Evolutionary conservation across 1,140 invertebrate genomes (phyloP), one percentile per base, ranked within the genome.

Genomic region (Sesamia nonagrioides): DNA sequence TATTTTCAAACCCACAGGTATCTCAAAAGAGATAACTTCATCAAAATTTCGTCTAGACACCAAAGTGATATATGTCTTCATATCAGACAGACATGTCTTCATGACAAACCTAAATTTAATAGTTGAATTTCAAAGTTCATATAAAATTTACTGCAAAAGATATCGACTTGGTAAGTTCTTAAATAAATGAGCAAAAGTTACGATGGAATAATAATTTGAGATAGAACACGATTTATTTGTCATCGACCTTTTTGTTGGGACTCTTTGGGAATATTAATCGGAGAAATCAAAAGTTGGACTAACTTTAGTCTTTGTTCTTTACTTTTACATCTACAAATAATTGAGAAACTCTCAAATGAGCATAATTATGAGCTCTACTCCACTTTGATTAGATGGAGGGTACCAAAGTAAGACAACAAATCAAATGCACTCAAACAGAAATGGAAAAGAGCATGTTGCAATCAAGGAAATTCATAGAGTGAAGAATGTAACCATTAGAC

Each of bases 61-160:
- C 35, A n/a, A 37, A 17, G 48, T 18, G 45, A 54, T 71, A 54
- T 71, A 63, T 40, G 48, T 71, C 48, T 52, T 71, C 37, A 71
- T 71, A 54, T 18, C 15, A 35, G 27, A 71, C 54, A 17, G n/a
- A n/a, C 17, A 27, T 11, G 21, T 37, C 21, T 35, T 37, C 15
- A 37, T 52, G 68, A 71, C 50, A 48, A 71, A 71, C 50, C 48
- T 71, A 54, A 71, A 71, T 71, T 71, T 71, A 71, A 71, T 71
- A 71, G 68, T 71, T 52, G 33, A 71, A 54, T 37, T 52, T 71
- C 50, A 15, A 52, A 52, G 27, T 71, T 71, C 50, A 71, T 50
- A 71, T 71, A 33, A 27, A 71, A 35, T 71, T 71, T 71, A 71
- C 48, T 71, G 48, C 68, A 54, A 52, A 37, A 71, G 48, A 71